These are phyloP conservation scores for Brachionus rubens DNA, from an alignment of 1,140 invertebrate species.

Conservation along the genomic window DNA sequence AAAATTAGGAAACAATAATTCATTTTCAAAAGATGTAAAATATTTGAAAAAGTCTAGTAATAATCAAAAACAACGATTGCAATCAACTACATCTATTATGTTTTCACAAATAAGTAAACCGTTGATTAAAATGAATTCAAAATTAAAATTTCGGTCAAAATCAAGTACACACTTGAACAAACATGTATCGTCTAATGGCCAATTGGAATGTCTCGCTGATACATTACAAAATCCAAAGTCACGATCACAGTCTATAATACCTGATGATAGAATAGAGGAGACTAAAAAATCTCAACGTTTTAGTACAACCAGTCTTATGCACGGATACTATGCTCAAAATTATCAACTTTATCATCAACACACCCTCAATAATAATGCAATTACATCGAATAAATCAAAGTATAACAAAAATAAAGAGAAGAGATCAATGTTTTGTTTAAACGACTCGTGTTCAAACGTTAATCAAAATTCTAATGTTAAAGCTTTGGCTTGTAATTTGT, in stretches of 20 bases:
- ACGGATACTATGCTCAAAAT: slow-evolving; percentile 15
- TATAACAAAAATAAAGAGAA: not conserved
- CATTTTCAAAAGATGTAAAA: not conserved
- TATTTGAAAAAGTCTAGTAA: not conserved
- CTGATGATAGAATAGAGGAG: not conserved
- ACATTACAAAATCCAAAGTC: not conserved
- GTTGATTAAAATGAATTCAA: slow-evolving; percentile 12
- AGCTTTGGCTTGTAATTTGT: slow-evolving; percentile 16
- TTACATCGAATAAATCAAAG: not conserved
- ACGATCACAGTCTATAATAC: not conserved
- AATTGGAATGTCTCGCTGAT: not conserved
- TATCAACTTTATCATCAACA: slow-evolving; percentile 13
- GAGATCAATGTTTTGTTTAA: not conserved
- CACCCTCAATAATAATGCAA: not conserved
- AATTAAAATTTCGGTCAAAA: slow-evolving; percentile 25
- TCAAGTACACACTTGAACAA: slow-evolving; percentile 2
- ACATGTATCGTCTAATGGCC: not conserved
- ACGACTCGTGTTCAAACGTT: not conserved
- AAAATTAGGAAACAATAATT: not conserved
- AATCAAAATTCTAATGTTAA: slow-evolving; percentile 27
- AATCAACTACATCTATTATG: slow-evolving; percentile 9
- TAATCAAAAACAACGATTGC: not conserved
- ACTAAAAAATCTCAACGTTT: too few species aligned
- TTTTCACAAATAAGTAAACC: slow-evolving; percentile 11
- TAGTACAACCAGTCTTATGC: not conserved